Conservation (phyloP, 1,140 invertebrate genomes). For the Argopecten irradians region DNA sequence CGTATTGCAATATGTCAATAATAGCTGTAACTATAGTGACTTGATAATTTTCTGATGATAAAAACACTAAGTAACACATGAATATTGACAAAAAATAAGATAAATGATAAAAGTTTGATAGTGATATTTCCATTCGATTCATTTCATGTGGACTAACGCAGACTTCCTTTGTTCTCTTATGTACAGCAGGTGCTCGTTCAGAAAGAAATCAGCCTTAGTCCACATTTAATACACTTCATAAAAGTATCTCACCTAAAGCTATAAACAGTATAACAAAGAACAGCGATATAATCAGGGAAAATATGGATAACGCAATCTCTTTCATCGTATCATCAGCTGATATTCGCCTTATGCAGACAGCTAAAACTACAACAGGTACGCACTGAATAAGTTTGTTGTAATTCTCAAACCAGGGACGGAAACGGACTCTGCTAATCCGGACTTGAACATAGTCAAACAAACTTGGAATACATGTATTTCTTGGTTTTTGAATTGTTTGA, state of each 20-base stretch:
- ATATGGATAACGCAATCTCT: slow-evolving; percentile 77
- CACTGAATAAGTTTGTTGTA: slow-evolving; percentile 24
- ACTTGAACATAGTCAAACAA: no score
- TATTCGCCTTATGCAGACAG: slow-evolving; percentile 16
- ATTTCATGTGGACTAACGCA: no score
- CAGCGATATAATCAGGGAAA: slow-evolving; percentile 78
- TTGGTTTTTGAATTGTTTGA: no score
- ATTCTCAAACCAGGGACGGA: not conserved
- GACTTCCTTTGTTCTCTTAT: not conserved
- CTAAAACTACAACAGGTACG: not conserved
- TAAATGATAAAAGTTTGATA: no score
- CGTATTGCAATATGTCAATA: no score
- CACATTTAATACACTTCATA: not conserved
- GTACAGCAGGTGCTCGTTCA: not conserved
- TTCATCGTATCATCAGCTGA: slow-evolving; percentile 67
- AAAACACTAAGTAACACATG: no score
- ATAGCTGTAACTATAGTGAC: no score
- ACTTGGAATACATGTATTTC: no score
- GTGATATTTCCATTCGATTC: no score
- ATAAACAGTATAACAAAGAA: slow-evolving; percentile 78
- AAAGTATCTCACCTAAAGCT: slow-evolving; percentile 71
- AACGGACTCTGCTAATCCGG: not conserved
- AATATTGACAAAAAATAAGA: no score
- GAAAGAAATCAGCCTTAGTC: not conserved
- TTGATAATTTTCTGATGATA: no score